Conservation (phyloP, 2,888 invertebrate species). For the Latheticus oryzae region DNA sequence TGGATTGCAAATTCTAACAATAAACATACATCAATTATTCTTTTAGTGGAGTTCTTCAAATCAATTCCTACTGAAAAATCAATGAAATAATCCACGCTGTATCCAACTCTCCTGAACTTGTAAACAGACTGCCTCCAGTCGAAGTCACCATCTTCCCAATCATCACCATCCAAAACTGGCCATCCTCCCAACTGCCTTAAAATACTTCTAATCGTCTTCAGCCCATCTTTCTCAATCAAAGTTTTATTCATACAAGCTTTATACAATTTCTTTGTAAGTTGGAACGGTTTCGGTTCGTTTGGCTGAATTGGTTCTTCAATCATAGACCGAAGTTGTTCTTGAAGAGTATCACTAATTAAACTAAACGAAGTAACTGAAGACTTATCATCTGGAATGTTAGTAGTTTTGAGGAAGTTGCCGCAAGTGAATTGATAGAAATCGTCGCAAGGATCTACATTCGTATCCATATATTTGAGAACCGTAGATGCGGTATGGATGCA, state of each 20-base stretch:
- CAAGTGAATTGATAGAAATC: slow-evolving; percentile 87
- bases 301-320: slow-evolving; percentile 74
- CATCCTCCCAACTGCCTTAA: slow-evolving; percentile 88
- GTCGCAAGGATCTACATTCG: slow-evolving; percentile 80
- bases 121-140: slow-evolving; percentile 87
- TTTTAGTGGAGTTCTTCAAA: slow-evolving; percentile 86
- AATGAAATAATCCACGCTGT: slow-evolving; percentile 89
- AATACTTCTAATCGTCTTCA: slow-evolving; percentile 78
- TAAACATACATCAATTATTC: slow-evolving; percentile 84
- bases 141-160: slow-evolving; percentile 79
- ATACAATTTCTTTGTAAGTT: slow-evolving; percentile 84
- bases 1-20: neutral
- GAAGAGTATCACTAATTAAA: slow-evolving; percentile 78
- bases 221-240: slow-evolving; percentile 82
- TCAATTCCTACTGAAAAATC: slow-evolving; percentile 92
- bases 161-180: slow-evolving; percentile 86
- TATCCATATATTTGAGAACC: slow-evolving; percentile 78
- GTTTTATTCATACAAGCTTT: slow-evolving; percentile 89
- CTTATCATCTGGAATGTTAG: slow-evolving; percentile 84
- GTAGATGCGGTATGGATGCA: slow-evolving; percentile 85
- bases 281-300: slow-evolving; percentile 77
- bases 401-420: slow-evolving; percentile 78
- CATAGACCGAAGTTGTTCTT: slow-evolving; percentile 78
- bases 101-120: slow-evolving; percentile 82
- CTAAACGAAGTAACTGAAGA: slow-evolving; percentile 82